Base-by-base conservation (phyloP, 2,797 vertebrate species). In the Onychomys torridus region DNA sequence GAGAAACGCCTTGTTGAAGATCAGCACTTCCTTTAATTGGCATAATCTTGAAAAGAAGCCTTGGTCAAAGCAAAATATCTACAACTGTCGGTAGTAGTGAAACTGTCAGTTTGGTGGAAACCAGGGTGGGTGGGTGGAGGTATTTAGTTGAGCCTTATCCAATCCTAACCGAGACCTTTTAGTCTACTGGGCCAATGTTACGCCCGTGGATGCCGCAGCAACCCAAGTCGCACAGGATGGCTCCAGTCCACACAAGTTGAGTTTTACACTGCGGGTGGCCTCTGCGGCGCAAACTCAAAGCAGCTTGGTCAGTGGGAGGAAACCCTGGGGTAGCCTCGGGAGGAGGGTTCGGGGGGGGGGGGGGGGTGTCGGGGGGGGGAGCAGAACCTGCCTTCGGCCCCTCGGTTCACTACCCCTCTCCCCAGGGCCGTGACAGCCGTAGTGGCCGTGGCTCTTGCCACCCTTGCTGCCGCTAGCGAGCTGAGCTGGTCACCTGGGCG, bases 401-500 rank as follows among this genome's bases (percentile, higher is more conserved):
- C 27, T 63, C 6, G 12, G 32, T 16, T 73, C 81, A 27, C 96
- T 75, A 67, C 73, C 57, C 82, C n/a, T 46, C 34, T 89, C 73
- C 43, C 81, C 94, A 34, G 85, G 4, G 49, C 76, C 23, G 96
- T 43, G 73, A 65, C 77, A 5, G 88, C 79, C 40, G 23, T n/a
- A 29, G 88, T 37, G n/a, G 73, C 25, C 79, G 57, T 69, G 34
- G 52, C 55, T 6, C 43, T 76, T 13, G 83, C 49, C 78, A 59
- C 63, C 71, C 78, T 87, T 8, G 93, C 88, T 1, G 86, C 95
- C 67, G 21, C 78, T 52, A 75, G 46, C 49, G 49, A 49, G 49
- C 91, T 8, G 76, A 93, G 84, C 27, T 8, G 93, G 93, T 77
- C 97, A 94, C 97, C 92, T 49, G 96, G 90, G 94, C 95, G 85